Percentiles rank a stretch among this genome's conserved stretches.
phyloP scores from a whole-genome alignment of 2,888 invertebrate genomes.

The Caenorhabditis sulstoni region DNA sequence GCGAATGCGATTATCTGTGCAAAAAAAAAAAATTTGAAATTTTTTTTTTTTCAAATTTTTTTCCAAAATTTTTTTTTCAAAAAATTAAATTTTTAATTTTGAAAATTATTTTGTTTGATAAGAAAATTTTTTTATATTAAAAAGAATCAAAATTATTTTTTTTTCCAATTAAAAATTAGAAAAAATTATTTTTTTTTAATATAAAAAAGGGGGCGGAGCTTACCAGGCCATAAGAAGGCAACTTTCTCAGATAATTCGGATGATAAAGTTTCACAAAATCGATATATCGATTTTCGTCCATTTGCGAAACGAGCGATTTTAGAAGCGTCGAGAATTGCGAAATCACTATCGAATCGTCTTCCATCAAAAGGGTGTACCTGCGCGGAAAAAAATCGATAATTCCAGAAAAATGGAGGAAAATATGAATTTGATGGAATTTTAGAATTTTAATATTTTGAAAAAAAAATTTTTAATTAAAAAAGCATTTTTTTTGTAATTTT shows the following conservation, averaged over 20 bases:
- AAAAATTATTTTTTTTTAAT: no score
- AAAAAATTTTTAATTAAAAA: no score
- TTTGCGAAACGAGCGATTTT: slow-evolving; percentile 48
- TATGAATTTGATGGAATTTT: no score
- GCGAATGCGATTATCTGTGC: slow-evolving; percentile 51
- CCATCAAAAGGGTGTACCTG: slow-evolving; percentile 64
- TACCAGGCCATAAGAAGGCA: slow-evolving; percentile 64
- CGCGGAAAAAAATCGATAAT: background rate
- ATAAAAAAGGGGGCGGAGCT: background rate
- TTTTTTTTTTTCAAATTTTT: no score
- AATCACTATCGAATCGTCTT: slow-evolving; percentile 69
- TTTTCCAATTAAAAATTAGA: slow-evolving; percentile 8
- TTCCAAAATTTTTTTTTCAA: no score
- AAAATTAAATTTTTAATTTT: no score
- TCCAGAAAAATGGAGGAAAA: no score
- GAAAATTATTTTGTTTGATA: no score
- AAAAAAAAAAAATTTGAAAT: slow-evolving; percentile 6
- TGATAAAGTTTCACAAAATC: slow-evolving; percentile 73
- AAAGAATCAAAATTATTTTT: no score
- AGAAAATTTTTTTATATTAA: no score
- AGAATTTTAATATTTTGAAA: no score
- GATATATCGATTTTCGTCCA: slow-evolving; percentile 44
- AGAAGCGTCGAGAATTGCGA: slow-evolving; percentile 52
- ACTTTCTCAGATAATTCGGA: slow-evolving; percentile 64
- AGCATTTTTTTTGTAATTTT: background rate